Evolutionary conservation across 2,888 invertebrate genomes (phyloP).

Genomic region (Polydrusus tereticollis): DNA sequence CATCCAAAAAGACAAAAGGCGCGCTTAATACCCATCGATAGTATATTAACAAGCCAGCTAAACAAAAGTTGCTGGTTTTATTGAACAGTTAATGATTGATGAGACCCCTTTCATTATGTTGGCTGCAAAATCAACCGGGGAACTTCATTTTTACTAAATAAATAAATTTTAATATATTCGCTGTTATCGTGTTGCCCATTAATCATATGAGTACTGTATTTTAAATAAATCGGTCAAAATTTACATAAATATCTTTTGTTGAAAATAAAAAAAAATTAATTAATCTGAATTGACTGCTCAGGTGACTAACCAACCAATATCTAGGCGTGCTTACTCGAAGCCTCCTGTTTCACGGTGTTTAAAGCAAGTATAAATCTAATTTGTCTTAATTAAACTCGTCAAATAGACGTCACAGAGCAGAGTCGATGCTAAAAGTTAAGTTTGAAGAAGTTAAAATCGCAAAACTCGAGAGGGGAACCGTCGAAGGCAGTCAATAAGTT

Average conservation of each 20-base stretch:
- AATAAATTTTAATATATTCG: constrained; percentile 40
- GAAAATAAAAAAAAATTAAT: too few relatives aligned
- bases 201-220: constrained; percentile 23
- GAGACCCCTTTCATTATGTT: constrained; percentile 35
- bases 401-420: background rate
- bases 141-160: constrained; percentile 45
- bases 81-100: constrained; percentile 38
- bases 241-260: too few relatives aligned
- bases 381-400: constrained; percentile 1
- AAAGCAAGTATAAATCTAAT: background rate
- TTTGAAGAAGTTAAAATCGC: constrained; percentile 21
- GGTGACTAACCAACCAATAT: too few relatives aligned
- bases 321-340: too few relatives aligned
- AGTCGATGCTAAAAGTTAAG: constrained; percentile 6
- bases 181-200: constrained; percentile 32
- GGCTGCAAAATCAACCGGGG: constrained; percentile 14
- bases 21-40: constrained; percentile 13
- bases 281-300: too few relatives aligned
- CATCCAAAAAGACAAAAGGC: background rate
- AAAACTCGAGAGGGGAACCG: constrained; percentile 6
- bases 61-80: constrained; percentile 39
- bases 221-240: too few relatives aligned
- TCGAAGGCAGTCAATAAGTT: constrained; percentile 53
- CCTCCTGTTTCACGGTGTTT: background rate
- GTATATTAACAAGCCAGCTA: constrained; percentile 28